These are phyloP conservation scores for Pristiophorus japonicus DNA, from an alignment of 2,113 vertebrate species.

Conservation along the genomic window DNA sequence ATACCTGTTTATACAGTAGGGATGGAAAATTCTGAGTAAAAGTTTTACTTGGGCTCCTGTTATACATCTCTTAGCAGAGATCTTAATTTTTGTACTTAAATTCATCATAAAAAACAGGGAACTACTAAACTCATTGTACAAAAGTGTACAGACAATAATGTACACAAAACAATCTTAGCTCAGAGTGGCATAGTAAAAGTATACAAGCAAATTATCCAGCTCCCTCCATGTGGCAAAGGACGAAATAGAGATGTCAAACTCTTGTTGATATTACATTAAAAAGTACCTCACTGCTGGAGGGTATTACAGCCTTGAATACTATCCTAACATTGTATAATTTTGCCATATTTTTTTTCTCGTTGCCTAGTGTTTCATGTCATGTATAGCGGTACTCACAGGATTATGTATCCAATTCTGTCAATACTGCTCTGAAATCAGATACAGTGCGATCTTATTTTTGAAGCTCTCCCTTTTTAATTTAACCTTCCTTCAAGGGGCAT, in stretches of 20 bases:
- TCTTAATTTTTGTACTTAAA: neutral
- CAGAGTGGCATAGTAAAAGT: neutral
- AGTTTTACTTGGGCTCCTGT: neutral
- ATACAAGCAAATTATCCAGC: neutral
- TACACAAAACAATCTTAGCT: neutral
- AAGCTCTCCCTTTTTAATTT: no score
- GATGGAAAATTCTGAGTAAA: neutral
- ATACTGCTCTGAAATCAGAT: no score
- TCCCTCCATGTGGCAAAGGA: neutral
- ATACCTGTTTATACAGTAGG: neutral
- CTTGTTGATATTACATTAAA: neutral
- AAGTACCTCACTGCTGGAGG: neutral
- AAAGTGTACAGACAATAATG: neutral
- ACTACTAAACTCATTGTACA: neutral
- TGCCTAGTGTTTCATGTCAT: no score
- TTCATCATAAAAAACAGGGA: neutral
- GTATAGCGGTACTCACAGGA: no score
- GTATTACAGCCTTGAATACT: neutral
- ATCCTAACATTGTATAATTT: no score
- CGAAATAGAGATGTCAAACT: neutral
- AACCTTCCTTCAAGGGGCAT: no score
- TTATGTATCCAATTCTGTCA: no score
- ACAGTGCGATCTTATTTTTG: no score
- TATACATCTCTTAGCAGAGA: neutral
- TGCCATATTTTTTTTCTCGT: no score